These are phyloP conservation scores for Therioaphis trifolii DNA, from an alignment of 2,888 invertebrate species.

Conservation along the genomic window DNA sequence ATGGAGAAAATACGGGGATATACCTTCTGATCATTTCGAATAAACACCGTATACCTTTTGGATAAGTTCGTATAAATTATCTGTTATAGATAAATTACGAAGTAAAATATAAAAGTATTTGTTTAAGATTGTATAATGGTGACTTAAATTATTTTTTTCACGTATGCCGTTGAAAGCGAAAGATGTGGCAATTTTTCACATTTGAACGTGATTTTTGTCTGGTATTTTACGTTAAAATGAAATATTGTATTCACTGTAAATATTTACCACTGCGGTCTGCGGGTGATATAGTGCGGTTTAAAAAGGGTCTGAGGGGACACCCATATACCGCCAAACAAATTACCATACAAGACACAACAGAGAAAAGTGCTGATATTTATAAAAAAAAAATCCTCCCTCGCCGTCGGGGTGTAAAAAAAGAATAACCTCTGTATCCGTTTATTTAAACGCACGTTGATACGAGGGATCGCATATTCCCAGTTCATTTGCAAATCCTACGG, in stretches of 20 bases:
- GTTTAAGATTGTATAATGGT: too few species aligned
- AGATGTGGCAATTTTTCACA: neutral
- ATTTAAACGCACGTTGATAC: slow-evolving; percentile 62
- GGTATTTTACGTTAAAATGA: neutral
- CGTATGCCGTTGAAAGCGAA: neutral
- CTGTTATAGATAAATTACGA: too few species aligned
- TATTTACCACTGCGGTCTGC: slow-evolving; percentile 57
- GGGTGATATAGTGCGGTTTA: slow-evolving; percentile 62
- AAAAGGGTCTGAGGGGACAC: slow-evolving; percentile 60
- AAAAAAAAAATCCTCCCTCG: slow-evolving; percentile 52
- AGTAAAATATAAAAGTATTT: too few species aligned
- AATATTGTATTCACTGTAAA: slow-evolving; percentile 49
- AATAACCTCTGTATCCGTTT: slow-evolving; percentile 59
- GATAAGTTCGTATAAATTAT: too few species aligned
- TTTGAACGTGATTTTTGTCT: slow-evolving; percentile 14
- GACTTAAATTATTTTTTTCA: too few species aligned
- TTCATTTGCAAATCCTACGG: slow-evolving; percentile 62
- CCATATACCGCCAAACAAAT: slow-evolving; percentile 54
- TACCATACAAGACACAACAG: slow-evolving; percentile 61
- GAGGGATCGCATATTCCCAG: slow-evolving; percentile 63
- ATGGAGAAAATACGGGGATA: too few species aligned
- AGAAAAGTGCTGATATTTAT: slow-evolving; percentile 62
- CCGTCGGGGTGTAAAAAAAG: slow-evolving; percentile 57
- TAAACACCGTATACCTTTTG: too few species aligned
- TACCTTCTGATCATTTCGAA: too few species aligned